Conservation (phyloP, 2,888 invertebrate species). For the Drosophila pseudotalamancana region DNA sequence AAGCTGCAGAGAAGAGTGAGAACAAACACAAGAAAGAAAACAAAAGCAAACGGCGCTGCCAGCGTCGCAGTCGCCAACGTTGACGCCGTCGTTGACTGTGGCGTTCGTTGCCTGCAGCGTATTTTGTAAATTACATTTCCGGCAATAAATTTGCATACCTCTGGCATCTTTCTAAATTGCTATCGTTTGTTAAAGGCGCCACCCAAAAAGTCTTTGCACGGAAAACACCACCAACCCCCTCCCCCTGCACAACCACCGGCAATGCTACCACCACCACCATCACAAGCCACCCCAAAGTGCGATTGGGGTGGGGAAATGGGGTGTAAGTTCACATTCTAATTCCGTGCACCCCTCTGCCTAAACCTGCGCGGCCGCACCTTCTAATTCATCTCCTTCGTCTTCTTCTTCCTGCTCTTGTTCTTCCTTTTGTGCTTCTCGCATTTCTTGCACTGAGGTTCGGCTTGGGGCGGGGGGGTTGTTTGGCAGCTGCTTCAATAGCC, state of each 20-base stretch:
- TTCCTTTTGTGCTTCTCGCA: too few relatives aligned
- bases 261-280: background rate
- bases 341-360: slow-evolving; percentile 29
- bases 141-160: slow-evolving; percentile 84
- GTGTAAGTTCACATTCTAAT: slow-evolving; percentile 53
- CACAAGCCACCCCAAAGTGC: slow-evolving; percentile 18
- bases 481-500: slow-evolving; percentile 27
- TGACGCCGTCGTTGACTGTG: slow-evolving; percentile 12
- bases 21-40: slow-evolving; percentile 6
- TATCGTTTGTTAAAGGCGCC: slow-evolving; percentile 80
- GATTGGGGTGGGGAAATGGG: slow-evolving; percentile 10
- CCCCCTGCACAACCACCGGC: slow-evolving; percentile 5
- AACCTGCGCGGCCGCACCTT: slow-evolving; percentile 44
- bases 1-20: slow-evolving; percentile 8
- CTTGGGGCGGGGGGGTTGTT: slow-evolving; percentile 10
- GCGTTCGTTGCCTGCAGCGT: slow-evolving; percentile 79
- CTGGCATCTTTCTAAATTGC: slow-evolving; percentile 83
- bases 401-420: too few relatives aligned
- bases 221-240: slow-evolving; percentile 29
- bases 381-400: slow-evolving; percentile 1
- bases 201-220: slow-evolving; percentile 45
- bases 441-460: background rate
- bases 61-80: slow-evolving; percentile 18
- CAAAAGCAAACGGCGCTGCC: slow-evolving; percentile 34
- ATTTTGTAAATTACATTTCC: slow-evolving; percentile 84